phyloP scores from a whole-genome alignment of 1,140 invertebrate genomes.

The Holcopasites calliopsidis region DNA sequence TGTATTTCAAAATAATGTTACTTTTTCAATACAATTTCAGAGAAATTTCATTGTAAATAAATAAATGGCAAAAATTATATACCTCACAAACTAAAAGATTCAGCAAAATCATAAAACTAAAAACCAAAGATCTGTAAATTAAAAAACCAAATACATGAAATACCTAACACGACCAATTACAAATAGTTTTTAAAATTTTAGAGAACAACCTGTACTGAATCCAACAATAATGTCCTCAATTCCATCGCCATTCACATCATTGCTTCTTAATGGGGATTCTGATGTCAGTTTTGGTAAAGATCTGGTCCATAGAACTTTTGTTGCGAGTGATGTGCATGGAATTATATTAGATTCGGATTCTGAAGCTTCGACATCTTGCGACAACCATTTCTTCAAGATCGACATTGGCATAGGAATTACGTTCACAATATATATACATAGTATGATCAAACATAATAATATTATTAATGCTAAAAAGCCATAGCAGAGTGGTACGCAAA shows the following conservation, averaged over 20 bases:
- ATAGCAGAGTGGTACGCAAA: conserved; percentile 83
- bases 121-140: conserved; percentile 51
- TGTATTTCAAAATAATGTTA: conserved; percentile 50
- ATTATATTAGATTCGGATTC: conserved; percentile 74
- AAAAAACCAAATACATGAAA: conserved; percentile 46
- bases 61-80: conserved; percentile 35
- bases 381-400: conserved; percentile 82
- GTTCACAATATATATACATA: conserved; percentile 85
- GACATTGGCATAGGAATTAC: conserved; percentile 83
- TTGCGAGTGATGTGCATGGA: conserved; percentile 85
- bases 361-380: conserved; percentile 48
- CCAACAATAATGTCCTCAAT: conserved; percentile 89
- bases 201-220: conserved; percentile 86
- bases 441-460: conserved; percentile 81
- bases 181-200: conserved; percentile 1
- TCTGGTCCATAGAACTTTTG: conserved; percentile 86
- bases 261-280: conserved; percentile 86
- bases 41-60: background rate
- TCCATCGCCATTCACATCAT: conserved; percentile 88
- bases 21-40: background rate
- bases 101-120: conserved; percentile 40
- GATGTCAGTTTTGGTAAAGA: conserved; percentile 88
- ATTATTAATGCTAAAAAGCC: conserved; percentile 81
- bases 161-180: conserved; percentile 28
- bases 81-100: conserved; percentile 25